These are phyloP conservation scores for Eonycteris spelaea DNA, from an alignment of 2,113 vertebrate genomes.

Conservation along the genomic window DNA sequence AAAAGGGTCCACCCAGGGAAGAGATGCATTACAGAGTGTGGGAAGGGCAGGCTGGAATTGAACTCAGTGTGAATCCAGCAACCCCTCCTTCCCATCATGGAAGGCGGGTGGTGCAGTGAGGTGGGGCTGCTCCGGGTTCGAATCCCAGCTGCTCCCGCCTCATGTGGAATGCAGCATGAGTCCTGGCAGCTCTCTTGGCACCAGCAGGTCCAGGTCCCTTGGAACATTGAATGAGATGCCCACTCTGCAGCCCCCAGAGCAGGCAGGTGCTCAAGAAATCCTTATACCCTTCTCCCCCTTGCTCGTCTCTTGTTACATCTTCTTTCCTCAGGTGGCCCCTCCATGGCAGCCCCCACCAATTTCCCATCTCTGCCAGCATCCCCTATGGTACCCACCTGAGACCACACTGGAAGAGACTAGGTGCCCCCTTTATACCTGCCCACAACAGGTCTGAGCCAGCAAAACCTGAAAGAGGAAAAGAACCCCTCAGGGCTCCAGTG, in stretches of 20 bases:
- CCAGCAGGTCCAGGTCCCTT: neutral
- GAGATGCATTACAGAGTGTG: too few relatives aligned
- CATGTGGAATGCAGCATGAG: accelerated
- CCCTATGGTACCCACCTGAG: neutral
- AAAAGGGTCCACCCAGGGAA: neutral
- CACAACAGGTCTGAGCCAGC: constrained; percentile 20
- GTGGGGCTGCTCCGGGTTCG: neutral
- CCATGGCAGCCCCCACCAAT: accelerated
- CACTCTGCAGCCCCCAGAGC: neutral
- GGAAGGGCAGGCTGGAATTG: neutral
- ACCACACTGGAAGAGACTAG: neutral
- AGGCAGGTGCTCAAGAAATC: neutral
- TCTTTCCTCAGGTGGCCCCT: neutral
- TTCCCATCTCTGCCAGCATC: neutral
- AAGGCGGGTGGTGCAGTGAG: neutral
- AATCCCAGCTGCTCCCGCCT: neutral
- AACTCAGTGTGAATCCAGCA: neutral
- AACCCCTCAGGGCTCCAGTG: neutral
- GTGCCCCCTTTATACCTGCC: constrained; percentile 28
- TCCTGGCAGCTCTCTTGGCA: neutral
- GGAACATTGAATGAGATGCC: neutral
- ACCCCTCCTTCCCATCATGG: neutral
- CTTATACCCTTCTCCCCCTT: neutral
- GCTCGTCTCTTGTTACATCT: neutral
- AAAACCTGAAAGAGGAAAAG: constrained; percentile 15